These are phyloP conservation scores for Aporophyla lueneburgensis DNA, from an alignment of 2,888 invertebrate genomes.

Conservation along the genomic window DNA sequence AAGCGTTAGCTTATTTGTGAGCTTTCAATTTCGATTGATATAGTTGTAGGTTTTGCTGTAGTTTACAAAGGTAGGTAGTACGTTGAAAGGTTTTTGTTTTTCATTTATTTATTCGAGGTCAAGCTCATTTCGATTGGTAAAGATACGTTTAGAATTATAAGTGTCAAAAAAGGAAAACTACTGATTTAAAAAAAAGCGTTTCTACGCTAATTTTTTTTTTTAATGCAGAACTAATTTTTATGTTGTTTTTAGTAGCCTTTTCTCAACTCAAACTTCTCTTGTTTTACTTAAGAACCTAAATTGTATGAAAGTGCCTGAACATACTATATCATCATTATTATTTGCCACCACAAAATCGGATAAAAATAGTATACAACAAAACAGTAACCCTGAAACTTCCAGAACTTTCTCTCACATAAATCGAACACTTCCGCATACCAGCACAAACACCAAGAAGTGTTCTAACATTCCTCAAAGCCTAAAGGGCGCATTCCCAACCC, in stretches of 20 bases:
- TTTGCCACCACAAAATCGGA: background rate
- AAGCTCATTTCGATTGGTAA: background rate
- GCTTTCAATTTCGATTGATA: slow-evolving; percentile 53
- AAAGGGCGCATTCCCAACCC: slow-evolving; percentile 59
- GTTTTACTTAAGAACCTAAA: background rate
- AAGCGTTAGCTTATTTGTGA: slow-evolving; percentile 64
- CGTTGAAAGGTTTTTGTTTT: background rate
- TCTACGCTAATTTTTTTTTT: too few relatives aligned
- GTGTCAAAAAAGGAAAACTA: background rate
- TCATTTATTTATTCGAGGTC: background rate
- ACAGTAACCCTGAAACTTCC: slow-evolving; percentile 5
- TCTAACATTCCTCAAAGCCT: slow-evolving; percentile 29
- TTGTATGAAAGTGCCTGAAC: background rate
- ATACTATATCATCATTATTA: background rate
- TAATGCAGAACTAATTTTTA: too few relatives aligned
- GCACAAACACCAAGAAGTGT: slow-evolving; percentile 15
- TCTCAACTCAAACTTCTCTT: background rate
- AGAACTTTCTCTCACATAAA: slow-evolving; percentile 48
- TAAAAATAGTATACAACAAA: background rate
- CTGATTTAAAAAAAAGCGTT: background rate
- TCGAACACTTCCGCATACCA: slow-evolving; percentile 52
- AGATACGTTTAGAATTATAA: background rate
- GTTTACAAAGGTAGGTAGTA: background rate
- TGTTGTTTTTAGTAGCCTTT: background rate
- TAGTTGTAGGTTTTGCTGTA: slow-evolving; percentile 21